phyloP scores from a whole-genome alignment of 1,140 invertebrate species.

The Drosophila melanica region DNA sequence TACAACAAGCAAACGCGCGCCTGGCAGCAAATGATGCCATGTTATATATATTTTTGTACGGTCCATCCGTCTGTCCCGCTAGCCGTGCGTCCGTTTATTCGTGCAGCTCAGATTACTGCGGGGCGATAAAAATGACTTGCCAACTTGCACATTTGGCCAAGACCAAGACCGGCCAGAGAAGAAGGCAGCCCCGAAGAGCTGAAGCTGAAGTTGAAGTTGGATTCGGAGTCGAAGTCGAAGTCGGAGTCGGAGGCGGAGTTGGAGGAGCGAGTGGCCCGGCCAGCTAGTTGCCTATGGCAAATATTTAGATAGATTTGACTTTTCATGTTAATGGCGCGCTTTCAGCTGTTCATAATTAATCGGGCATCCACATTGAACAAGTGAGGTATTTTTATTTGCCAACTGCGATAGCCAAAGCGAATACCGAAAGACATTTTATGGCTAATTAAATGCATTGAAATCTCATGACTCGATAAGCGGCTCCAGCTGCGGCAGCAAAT shows the following conservation, averaged over 20 bases:
- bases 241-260: conserved; percentile 10
- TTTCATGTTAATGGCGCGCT: conserved; percentile 82
- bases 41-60: conserved; percentile 72
- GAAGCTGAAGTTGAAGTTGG: background rate
- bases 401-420: conserved; percentile 38
- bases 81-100: conserved; percentile 67
- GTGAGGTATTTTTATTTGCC: conserved; percentile 79
- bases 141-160: conserved; percentile 80
- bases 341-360: conserved; percentile 82
- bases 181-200: conserved; percentile 4
- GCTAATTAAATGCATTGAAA: conserved; percentile 74
- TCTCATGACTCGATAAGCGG: conserved; percentile 51
- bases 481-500: background rate
- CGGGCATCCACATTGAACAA: conserved; percentile 74
- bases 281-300: conserved; percentile 69
- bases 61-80: conserved; percentile 35
- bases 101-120: conserved; percentile 80
- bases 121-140: conserved; percentile 82
- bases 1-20: conserved; percentile 81
- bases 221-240: background rate
- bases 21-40: conserved; percentile 80
- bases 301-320: conserved; percentile 83
- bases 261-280: background rate
- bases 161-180: conserved; percentile 36
- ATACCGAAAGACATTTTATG: conserved; percentile 74